Evolutionary conservation across 2,888 invertebrate species (phyloP), one percentile per base, ranked within the genome.

Genomic region (Drosophila koepferae): DNA sequence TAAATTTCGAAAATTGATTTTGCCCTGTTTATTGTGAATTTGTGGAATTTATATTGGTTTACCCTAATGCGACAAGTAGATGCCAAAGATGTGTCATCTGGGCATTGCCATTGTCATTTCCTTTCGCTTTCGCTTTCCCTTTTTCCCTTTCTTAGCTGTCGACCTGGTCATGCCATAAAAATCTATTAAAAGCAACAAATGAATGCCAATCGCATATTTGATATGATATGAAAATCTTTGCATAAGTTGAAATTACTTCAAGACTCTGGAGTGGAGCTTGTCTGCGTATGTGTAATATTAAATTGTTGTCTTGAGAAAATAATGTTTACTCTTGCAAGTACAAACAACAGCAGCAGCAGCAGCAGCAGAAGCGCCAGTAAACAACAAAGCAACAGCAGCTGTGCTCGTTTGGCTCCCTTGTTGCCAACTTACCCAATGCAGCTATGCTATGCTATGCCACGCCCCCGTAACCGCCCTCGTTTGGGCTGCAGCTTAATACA

Each of bases 1-100:
- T 85, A 89, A 89, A 89, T 90, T 77, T 80, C 78, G 62, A 78
- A 87, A 89, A 89, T 89, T 87, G 90, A 89, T 89, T 90, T 89
- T 77, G 69, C 62, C 81, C 86, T 85, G 85, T 89, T 85, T 80
- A 86, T 86, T 80, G 78, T 86, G 86, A 89, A 90, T 87, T 85
- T 85, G 74, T 70, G 86, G 89, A 89, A 89, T 89, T 89, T 89
- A 87, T 90, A 89, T 90, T 89, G 88, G 76, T 77, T 74, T 81
- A 69, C n/a, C 40, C 63, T 72, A 87, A 85, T 85, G 86, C 86
- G 78, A 85, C 81, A 44, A 18, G 40, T 60, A 65, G 64, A 53
- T 43, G 48, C 31, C 51, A 51, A 36, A 36, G 51, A 51, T 69
- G 63, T 34, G 64, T 46, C 53, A 54, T 54, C 9, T 38, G 36